Evolutionary conservation across 2,888 invertebrate species (phyloP).

Genomic region (Ophion slaviceki): DNA sequence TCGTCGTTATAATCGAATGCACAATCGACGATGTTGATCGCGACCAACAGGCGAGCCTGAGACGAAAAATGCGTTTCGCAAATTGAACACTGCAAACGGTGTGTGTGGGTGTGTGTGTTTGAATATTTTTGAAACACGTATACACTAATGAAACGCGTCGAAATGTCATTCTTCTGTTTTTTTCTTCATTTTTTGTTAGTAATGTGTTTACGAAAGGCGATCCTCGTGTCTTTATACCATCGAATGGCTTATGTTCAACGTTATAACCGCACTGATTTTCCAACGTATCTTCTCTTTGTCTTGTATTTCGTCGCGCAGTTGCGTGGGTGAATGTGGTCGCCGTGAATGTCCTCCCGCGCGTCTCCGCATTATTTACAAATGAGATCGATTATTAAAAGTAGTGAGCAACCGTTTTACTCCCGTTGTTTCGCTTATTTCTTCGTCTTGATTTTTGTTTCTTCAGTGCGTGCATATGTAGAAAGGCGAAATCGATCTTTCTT

Average conservation of each 20-base stretch:
- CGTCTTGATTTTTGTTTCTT: slow-evolving; percentile 48
- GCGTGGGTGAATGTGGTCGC: slow-evolving; percentile 49
- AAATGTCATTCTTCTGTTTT: slow-evolving; percentile 30
- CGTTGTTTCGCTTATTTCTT: slow-evolving; percentile 31
- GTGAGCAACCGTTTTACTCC: slow-evolving; percentile 75
- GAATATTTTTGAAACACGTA: slow-evolving; percentile 13
- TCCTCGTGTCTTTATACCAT: slow-evolving; percentile 26
- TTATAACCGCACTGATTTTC: slow-evolving; percentile 44
- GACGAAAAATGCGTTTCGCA: slow-evolving; percentile 44
- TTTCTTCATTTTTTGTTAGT: slow-evolving; percentile 19
- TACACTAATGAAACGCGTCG: slow-evolving; percentile 25
- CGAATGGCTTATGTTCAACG: slow-evolving; percentile 35
- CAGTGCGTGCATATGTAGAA: slow-evolving; percentile 74
- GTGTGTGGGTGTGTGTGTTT: background rate
- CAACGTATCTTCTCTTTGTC: slow-evolving; percentile 3
- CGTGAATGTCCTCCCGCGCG: slow-evolving; percentile 26
- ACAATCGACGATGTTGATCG: slow-evolving; percentile 28
- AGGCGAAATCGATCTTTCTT: slow-evolving; percentile 70
- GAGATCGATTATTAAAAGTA: slow-evolving; percentile 77
- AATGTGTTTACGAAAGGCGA: slow-evolving; percentile 49
- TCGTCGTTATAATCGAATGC: background rate
- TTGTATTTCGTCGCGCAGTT: slow-evolving; percentile 27
- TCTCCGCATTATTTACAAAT: slow-evolving; percentile 75
- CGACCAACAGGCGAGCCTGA: slow-evolving; percentile 21
- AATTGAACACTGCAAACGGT: slow-evolving; percentile 56